These are phyloP conservation scores for Maniola jurtina DNA, from an alignment of 1,140 invertebrate genomes.

Conservation along the genomic window DNA sequence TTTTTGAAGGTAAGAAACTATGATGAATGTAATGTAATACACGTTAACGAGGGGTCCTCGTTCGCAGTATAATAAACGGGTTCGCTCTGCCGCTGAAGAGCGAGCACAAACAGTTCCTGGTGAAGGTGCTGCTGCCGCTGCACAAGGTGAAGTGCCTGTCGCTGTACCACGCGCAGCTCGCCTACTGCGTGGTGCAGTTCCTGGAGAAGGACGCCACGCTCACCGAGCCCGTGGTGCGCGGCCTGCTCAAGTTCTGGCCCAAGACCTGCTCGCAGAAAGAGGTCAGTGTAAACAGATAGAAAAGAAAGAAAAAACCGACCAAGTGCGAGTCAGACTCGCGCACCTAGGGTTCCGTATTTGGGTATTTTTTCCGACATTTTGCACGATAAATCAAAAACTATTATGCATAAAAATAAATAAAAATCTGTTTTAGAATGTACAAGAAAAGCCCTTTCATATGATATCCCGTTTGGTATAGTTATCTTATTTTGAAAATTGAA, in stretches of 20 bases:
- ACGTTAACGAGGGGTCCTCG: background rate
- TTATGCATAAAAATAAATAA: too few species aligned
- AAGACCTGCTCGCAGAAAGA: conserved; percentile 99
- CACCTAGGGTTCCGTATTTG: too few species aligned
- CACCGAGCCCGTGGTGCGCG: conserved; percentile 97
- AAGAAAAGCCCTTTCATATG: too few species aligned
- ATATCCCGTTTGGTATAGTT: too few species aligned
- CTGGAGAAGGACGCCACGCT: conserved; percentile 98
- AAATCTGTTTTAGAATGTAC: too few species aligned
- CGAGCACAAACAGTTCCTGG: conserved; percentile 98
- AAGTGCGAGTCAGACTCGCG: too few species aligned
- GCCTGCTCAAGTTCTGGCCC: conserved; percentile 99
- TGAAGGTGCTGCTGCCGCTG: conserved; percentile 98
- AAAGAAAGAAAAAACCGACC: background rate
- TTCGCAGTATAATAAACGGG: conserved; percentile 97
- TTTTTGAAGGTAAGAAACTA: too few species aligned
- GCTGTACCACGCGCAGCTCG: conserved; percentile 97
- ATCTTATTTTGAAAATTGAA: too few species aligned
- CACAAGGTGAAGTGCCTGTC: conserved; percentile 98
- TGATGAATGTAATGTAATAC: background rate
- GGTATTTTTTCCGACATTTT: too few species aligned
- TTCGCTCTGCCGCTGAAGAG: conserved; percentile 98
- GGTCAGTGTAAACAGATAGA: conserved; percentile 51
- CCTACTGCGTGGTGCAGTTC: conserved; percentile 99
- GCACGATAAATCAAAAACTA: too few species aligned